These are phyloP conservation scores for Gryllus longicercus DNA, from an alignment of 2,888 invertebrate species.

Conservation along the genomic window DNA sequence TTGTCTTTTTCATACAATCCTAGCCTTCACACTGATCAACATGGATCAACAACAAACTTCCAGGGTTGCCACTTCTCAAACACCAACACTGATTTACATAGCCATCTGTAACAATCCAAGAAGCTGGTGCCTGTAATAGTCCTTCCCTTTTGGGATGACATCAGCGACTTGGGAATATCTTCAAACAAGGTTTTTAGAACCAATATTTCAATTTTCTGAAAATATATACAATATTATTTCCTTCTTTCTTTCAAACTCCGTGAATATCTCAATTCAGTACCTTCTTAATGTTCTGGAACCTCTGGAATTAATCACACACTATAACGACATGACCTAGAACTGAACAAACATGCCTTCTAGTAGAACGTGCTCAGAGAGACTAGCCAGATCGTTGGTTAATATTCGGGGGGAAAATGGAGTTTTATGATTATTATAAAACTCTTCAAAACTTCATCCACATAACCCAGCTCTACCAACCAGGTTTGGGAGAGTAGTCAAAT, in stretches of 20 bases:
- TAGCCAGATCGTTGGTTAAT: conserved; percentile 19
- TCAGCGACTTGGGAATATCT: background rate
- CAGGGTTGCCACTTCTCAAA: conserved; percentile 28
- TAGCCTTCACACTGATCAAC: conserved; percentile 11
- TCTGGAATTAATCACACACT: background rate
- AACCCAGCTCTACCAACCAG: conserved; percentile 11
- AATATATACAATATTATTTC: background rate
- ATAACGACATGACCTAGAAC: conserved; percentile 23
- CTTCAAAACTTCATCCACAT: conserved; percentile 6
- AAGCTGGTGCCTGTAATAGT: background rate
- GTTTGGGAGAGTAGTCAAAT: conserved; percentile 5
- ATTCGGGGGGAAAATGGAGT: background rate
- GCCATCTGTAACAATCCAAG: background rate
- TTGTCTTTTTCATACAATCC: conserved; percentile 22
- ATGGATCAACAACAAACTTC: conserved; percentile 24
- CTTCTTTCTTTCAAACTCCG: background rate
- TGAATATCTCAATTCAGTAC: background rate
- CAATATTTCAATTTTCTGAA: conserved; percentile 4
- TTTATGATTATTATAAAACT: background rate
- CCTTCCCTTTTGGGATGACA: conserved; percentile 1
- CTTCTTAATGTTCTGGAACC: background rate
- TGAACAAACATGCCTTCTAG: conserved; percentile 29
- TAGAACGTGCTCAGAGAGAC: conserved; percentile 34
- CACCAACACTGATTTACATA: conserved; percentile 22
- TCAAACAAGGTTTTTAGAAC: background rate